These are phyloP conservation scores for Drosophila triauraria DNA, from an alignment of 1,140 invertebrate species.

Conservation along the genomic window DNA sequence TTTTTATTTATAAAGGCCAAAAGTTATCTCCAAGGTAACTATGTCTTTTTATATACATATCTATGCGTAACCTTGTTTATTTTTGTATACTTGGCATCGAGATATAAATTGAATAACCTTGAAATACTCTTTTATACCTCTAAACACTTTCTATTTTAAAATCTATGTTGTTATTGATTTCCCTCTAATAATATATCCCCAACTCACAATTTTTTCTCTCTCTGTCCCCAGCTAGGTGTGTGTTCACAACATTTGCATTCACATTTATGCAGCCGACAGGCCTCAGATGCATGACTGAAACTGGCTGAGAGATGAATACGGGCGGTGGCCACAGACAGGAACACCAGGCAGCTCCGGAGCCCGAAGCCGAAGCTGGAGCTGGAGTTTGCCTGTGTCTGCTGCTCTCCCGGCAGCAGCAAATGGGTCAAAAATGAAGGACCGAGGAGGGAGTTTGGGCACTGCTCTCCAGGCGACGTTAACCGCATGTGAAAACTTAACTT, in stretches of 20 bases:
- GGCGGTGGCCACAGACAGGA: conserved; percentile 24
- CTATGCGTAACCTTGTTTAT: no score
- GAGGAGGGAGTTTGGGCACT: conserved; percentile 11
- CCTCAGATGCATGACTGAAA: conserved; percentile 73
- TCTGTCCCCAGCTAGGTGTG: not conserved
- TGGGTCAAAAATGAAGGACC: conserved; percentile 61
- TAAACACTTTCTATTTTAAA: no score
- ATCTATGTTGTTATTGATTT: no score
- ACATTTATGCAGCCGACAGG: conserved; percentile 50
- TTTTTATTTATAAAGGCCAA: no score
- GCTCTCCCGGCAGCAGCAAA: conserved; percentile 43
- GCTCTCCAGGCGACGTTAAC: conserved; percentile 72
- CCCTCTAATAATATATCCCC: no score
- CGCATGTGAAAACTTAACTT: conserved; percentile 83
- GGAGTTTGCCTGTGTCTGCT: conserved; percentile 19
- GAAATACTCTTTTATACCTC: no score
- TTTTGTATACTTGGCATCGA: no score
- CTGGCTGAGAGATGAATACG: conserved; percentile 8
- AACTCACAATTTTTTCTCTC: no score
- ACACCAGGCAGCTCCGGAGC: conserved; percentile 12
- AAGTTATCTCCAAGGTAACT: no score
- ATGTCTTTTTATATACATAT: no score
- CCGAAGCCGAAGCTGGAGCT: not conserved
- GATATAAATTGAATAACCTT: no score
- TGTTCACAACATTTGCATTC: conserved; percentile 23